These are phyloP conservation scores for Apostichopus parvimensis DNA, from an alignment of 35 echinoderm and acorn worm species.

Conservation along the genomic window DNA sequence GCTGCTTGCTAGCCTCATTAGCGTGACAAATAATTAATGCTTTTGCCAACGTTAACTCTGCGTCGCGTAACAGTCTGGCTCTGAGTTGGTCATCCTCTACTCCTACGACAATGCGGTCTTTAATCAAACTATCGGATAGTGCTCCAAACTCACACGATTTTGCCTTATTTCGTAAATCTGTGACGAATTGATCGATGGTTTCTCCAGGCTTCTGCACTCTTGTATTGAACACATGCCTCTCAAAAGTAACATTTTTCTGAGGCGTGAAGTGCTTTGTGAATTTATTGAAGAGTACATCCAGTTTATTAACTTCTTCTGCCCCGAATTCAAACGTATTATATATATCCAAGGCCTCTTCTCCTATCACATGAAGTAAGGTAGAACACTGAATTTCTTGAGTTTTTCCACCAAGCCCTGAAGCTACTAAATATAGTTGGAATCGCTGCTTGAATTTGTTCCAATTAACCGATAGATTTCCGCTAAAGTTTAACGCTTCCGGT, in stretches of 20 bases:
- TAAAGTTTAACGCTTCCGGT: too few relatives aligned
- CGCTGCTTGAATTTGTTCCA: too few relatives aligned
- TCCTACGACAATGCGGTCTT: constrained; percentile 42
- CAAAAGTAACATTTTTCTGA: constrained; percentile 48
- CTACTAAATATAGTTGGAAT: neutral
- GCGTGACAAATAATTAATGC: constrained; percentile 22
- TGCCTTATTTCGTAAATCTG: constrained; percentile 49
- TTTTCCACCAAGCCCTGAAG: neutral
- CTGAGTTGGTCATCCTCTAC: constrained; percentile 26
- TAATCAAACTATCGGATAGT: constrained; percentile 49
- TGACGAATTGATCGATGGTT: constrained; percentile 54
- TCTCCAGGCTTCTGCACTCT: constrained; percentile 12
- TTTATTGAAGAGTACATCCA: neutral
- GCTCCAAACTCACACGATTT: constrained; percentile 65
- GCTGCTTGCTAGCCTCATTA: neutral
- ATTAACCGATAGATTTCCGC: too few relatives aligned
- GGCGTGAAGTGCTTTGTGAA: constrained; percentile 46
- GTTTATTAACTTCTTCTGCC: neutral
- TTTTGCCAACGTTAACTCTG: neutral
- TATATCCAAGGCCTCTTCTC: neutral
- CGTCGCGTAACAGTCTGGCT: constrained; percentile 15
- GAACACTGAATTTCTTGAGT: neutral
- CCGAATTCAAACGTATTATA: neutral
- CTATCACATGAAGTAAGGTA: neutral
- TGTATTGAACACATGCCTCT: constrained; percentile 58